Base-by-base conservation (phyloP, 2,113 vertebrate species). In the Orthonyx spaldingii region DNA sequence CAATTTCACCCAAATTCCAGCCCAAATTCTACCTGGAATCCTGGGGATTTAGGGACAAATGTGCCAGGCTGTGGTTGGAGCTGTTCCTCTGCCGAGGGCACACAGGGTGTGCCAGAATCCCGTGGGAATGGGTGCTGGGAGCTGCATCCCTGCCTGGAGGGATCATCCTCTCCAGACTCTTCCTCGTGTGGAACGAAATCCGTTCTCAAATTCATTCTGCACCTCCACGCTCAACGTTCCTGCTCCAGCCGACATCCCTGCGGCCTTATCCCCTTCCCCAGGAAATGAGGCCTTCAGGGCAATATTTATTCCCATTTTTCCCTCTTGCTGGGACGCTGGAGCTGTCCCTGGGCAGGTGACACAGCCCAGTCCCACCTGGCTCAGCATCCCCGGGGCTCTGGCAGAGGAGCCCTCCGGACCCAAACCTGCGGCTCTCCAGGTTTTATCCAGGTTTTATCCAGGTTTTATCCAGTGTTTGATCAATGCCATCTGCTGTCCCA, bases 401-500 rank as follows among this genome's bases (percentile, higher is more conserved):
- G 6, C n/a, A 7, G 84, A 49, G 4, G n/a, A 50, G 7, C 39
- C 78, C 5, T 0, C 20, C 2, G 3, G 85, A 26, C 37, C 50
- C 35, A 7, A 66, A 50, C 18, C 90, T 69, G 84, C 87, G 4
- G 18, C 74, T n/a, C n/a, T n/a, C 64, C 93, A 21, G 57, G 35
- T 60, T 35, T 30, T 7, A 60, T 87, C 79, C 84, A 17, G 53
- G n/a, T n/a, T n/a, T n/a, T n/a, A n/a, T n/a, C 64, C 93, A 21
- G 57, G 35, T 60, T 35, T 30, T 7, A 60, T 87, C 79, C 84
- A 17, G 53, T 33, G 81, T 69, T 96, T 89, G 72, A 94, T 96
- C 76, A 42, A 83, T 87, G 50, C 95, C 89, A 95, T 93, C 96
- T 96, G 94, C 89, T 57, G 8, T 35, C 68, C 41, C 89, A 65